Evolutionary conservation across 1,140 invertebrate genomes (phyloP).

Genomic region (Psix sp.): DNA sequence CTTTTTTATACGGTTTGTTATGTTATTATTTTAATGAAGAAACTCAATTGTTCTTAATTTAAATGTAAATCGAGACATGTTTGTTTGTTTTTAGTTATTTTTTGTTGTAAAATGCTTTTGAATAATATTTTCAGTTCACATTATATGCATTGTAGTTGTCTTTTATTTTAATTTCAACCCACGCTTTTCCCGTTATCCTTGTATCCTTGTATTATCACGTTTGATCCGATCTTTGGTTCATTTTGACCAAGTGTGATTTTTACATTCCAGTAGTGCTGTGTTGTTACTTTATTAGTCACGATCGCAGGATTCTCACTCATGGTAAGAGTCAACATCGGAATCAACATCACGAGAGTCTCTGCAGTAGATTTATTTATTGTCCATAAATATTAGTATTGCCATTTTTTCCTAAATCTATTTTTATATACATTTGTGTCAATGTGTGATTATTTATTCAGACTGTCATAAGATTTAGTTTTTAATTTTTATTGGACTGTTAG

Average conservation of each 20-base stretch:
- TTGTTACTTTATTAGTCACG: slow-evolving; percentile 20
- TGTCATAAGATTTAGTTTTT: slow-evolving; percentile 14
- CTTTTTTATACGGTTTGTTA: slow-evolving; percentile 78
- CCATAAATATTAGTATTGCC: slow-evolving; percentile 6
- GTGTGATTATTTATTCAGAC: slow-evolving; percentile 23
- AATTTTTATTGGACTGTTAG: too few relatives aligned
- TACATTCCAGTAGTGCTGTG: slow-evolving; percentile 50
- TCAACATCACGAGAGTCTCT: slow-evolving; percentile 6
- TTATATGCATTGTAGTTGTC: slow-evolving; percentile 71
- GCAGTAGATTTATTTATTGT: slow-evolving; percentile 33
- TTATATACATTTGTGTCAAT: slow-evolving; percentile 7
- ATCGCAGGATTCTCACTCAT: slow-evolving; percentile 14
- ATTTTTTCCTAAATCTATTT: slow-evolving; percentile 3
- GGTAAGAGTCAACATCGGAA: slow-evolving; percentile 6
- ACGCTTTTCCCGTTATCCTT: slow-evolving; percentile 10
- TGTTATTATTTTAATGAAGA: slow-evolving; percentile 76
- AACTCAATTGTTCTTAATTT: slow-evolving; percentile 78
- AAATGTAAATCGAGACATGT: slow-evolving; percentile 77
- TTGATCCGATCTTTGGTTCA: not conserved
- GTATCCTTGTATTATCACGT: slow-evolving; percentile 2
- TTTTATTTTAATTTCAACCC: slow-evolving; percentile 63
- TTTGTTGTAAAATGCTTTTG: slow-evolving; percentile 79
- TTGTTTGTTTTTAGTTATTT: slow-evolving; percentile 78
- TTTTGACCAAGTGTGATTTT: slow-evolving; percentile 17
- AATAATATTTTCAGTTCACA: slow-evolving; percentile 79